Evolutionary conservation across 2,797 vertebrate species (phyloP), one percentile per base, ranked within the genome.

Genomic region (Loriculus beryllinus): DNA sequence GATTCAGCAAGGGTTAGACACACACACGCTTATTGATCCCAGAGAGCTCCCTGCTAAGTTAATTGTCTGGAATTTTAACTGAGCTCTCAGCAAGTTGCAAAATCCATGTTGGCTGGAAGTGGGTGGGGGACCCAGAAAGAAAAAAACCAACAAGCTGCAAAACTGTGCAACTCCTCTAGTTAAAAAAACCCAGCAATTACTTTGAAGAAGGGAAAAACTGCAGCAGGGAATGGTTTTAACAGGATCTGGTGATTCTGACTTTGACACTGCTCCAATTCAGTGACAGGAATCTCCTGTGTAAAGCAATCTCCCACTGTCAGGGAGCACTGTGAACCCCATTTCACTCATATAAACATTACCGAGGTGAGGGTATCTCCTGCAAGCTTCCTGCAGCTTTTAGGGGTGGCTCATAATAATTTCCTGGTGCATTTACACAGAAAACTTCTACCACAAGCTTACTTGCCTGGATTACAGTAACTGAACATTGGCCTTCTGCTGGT

Each of bases 61-160:
- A 96, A 96, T 96, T 96, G 95, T 95, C 94, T 95, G 95, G 96
- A 96, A 96, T 97, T 96, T 97, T 96, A 96, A 96, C 95, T 95
- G 96, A 96, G 91, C 76, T 96, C 95, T 94, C 94, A 96, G 95
- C 93, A 92, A 92, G 93, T 96, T 96, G 93, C 95, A 93, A 96
- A 96, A 96, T 91, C 91, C 87, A 85, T 92, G 93, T 67, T 92
- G 93, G 84, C 86, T 95, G 88, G 48, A 91, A 92, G 79, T 91
- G 89, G 86, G 90, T 94, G 94, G 91, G 89, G 91, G 80, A 96
- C 83, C 70, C 78, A 91, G 80, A 86, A 94, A 90, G n/a, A 84
- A 92, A 94, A 90, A 94, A 20, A 18, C 37, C 37, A 42, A 3
- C 56, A 86, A 67, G 35, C 93, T 88, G 69, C 91, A 88, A 79